A percentile compares a stretch with the other conserved stretches of the same genome.
phyloP scores from a whole-genome alignment of 2,113 vertebrate species.

The Oceanites oceanicus region DNA sequence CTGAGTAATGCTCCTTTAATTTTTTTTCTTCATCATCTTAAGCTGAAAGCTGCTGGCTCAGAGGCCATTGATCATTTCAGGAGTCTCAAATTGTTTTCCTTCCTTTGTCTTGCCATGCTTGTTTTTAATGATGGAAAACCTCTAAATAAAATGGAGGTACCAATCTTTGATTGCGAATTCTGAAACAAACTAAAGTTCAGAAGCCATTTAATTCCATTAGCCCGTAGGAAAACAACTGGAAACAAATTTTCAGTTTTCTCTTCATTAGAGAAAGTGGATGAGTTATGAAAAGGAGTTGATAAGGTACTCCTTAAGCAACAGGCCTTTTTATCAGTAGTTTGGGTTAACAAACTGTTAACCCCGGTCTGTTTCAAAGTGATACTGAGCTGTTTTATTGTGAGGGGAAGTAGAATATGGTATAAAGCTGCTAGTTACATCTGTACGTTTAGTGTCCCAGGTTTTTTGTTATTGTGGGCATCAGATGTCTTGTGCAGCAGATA shows the following conservation, averaged over 20 bases:
- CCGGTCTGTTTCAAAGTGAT: not conserved
- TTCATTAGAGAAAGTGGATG: not conserved
- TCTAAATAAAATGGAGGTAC: not conserved
- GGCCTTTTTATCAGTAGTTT: not conserved
- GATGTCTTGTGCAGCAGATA: not conserved
- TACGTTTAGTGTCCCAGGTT: not conserved
- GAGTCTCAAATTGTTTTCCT: not conserved
- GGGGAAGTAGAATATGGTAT: not conserved
- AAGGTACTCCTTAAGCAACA: conserved; percentile 15
- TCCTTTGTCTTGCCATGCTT: not conserved
- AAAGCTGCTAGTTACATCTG: not conserved
- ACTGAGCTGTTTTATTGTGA: not conserved
- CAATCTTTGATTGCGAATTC: not conserved
- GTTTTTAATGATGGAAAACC: not conserved
- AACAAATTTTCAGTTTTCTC: conserved; percentile 17
- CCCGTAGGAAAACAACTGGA: not conserved
- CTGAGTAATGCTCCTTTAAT: not conserved
- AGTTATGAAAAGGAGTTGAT: not conserved
- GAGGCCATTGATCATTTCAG: not conserved
- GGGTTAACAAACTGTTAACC: not conserved
- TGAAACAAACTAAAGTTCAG: not conserved
- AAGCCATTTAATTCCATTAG: not conserved
- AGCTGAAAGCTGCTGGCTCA: not conserved
- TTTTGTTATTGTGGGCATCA: not conserved
- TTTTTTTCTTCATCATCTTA: not conserved